Conservation (phyloP, 2,113 vertebrate genomes). For the Daphoenositta chrysoptera region DNA sequence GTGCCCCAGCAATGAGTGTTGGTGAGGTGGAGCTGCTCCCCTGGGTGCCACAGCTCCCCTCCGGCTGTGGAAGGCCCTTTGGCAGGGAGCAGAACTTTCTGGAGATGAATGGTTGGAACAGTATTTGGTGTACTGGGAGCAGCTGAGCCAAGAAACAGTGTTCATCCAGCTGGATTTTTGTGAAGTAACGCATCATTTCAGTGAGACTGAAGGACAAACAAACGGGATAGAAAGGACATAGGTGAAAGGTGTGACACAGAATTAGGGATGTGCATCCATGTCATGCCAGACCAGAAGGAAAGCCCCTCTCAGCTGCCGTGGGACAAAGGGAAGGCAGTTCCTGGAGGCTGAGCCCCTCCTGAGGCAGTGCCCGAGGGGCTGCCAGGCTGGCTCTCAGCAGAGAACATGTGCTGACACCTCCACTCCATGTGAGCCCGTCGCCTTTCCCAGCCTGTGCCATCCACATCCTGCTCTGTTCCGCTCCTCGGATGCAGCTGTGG, state of each 20-base stretch:
- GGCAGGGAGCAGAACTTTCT: neutral
- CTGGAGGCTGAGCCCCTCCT: neutral
- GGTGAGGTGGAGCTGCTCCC: neutral
- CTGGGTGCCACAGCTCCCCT: neutral
- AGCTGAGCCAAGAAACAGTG: neutral
- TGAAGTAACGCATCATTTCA: neutral
- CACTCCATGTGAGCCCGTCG: accelerated
- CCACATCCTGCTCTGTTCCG: accelerated
- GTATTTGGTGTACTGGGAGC: neutral
- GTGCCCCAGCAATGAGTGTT: neutral
- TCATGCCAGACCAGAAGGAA: neutral
- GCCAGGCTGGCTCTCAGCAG: neutral
- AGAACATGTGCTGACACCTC: accelerated
- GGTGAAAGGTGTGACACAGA: neutral
- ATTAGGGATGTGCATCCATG: no score
- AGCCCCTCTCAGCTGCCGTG: neutral
- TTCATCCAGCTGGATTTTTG: neutral
- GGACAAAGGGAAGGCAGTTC: neutral
- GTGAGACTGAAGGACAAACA: neutral
- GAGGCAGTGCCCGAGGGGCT: neutral
- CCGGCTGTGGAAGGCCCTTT: neutral
- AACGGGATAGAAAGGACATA: neutral
- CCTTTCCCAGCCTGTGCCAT: neutral
- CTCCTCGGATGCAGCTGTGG: neutral
- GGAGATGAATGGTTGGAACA: neutral